Conservation (phyloP, 2,797 vertebrate species). For the Sebastes iracundus region DNA sequence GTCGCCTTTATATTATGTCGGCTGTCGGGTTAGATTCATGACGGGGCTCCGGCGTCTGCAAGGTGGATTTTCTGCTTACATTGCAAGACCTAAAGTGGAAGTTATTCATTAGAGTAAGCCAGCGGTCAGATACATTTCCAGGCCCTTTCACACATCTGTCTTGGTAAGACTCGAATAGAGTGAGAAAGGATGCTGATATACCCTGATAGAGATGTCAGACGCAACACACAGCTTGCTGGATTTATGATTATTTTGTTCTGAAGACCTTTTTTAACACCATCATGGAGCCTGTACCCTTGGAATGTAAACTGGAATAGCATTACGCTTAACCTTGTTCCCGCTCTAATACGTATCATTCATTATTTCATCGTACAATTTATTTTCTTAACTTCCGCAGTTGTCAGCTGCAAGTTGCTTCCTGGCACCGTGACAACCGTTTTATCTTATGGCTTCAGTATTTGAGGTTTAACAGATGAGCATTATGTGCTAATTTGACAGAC, state of each 20-base stretch:
- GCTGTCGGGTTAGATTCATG: conserved; percentile 99
- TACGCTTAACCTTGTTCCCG: conserved; percentile 71
- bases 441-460: conserved; percentile 6
- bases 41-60: conserved; percentile 90
- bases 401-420: conserved; percentile 23
- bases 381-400: conserved; percentile 57
- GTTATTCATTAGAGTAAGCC: conserved; percentile 99
- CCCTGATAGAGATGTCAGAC: conserved; percentile 99
- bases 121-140: conserved; percentile 99
- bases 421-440: background rate
- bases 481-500: conserved; percentile 28
- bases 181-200: conserved; percentile 99
- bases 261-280: conserved; percentile 93
- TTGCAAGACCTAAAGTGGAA: conserved; percentile 99
- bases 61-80: conserved; percentile 99
- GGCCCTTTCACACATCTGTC: conserved; percentile 99
- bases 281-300: conserved; percentile 91
- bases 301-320: conserved; percentile 86
- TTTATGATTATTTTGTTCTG: conserved; percentile 99
- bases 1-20: conserved; percentile 99
- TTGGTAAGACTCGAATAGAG: conserved; percentile 95
- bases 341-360: conserved; percentile 67
- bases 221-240: conserved; percentile 97
- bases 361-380: conserved; percentile 65
- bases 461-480: conserved; percentile 16